Percentiles rank a stretch among this genome's conserved stretches.
Evolutionary conservation across 2,888 invertebrate species (phyloP).

Genomic region (Ditylenchus weischeri): DNA sequence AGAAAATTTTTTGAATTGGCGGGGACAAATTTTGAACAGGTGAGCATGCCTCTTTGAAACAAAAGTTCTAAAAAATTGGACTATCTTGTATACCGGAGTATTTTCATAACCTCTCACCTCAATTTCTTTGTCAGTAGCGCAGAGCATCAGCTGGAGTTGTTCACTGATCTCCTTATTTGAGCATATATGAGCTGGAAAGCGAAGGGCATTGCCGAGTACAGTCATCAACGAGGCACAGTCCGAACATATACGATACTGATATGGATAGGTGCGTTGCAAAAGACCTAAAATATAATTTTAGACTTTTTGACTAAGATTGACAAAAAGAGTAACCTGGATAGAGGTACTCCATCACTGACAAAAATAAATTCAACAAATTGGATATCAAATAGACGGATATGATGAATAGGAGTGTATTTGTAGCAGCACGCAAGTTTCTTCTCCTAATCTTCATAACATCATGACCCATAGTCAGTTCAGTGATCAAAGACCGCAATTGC

Average conservation of each 20-base stretch:
- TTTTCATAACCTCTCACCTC: conserved; percentile 18
- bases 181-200: conserved; percentile 54
- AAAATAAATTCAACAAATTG: conserved; percentile 48
- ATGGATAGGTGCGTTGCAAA: conserved; percentile 44
- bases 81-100: background rate
- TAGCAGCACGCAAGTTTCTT: conserved; percentile 48
- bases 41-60: background rate
- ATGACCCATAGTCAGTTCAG: conserved; percentile 54
- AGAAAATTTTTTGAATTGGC: too few species aligned
- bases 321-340: conserved; percentile 41
- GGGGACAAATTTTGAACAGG: too few species aligned
- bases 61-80: conserved; percentile 6
- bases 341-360: conserved; percentile 52
- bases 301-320: background rate
- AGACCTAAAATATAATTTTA: conserved; percentile 29
- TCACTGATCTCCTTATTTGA: conserved; percentile 53
- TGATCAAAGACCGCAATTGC: conserved; percentile 55
- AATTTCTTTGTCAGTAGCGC: conserved; percentile 17
- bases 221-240: conserved; percentile 52
- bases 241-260: conserved; percentile 44
- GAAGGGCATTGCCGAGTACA: conserved; percentile 54
- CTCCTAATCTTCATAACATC: conserved; percentile 53
- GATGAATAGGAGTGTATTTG: conserved; percentile 52
- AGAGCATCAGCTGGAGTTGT: conserved; percentile 45
- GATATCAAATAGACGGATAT: conserved; percentile 55